Evolutionary conservation across 2,797 vertebrate genomes (phyloP).

Genomic region (Hemitrygon akajei): DNA sequence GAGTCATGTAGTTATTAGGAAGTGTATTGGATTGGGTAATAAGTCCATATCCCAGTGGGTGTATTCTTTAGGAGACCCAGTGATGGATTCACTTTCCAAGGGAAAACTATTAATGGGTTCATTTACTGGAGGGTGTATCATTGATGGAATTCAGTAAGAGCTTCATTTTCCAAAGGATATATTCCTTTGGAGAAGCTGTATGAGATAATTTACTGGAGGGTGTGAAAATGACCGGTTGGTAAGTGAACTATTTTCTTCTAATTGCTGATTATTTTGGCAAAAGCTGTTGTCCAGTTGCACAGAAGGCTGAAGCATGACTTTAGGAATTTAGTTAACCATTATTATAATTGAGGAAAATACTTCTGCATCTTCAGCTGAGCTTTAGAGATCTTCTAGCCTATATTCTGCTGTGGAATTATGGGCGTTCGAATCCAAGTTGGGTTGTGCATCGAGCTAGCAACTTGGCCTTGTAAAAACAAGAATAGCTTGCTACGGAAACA

Average conservation of each 20-base stretch:
- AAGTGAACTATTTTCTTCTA: not conserved
- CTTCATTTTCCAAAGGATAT: not conserved
- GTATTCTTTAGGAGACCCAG: not conserved
- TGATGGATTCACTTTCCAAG: not conserved
- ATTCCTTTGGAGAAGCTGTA: not conserved
- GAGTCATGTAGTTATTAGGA: too few species aligned
- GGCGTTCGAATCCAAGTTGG: too few species aligned
- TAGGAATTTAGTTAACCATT: not conserved
- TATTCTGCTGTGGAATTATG: not conserved
- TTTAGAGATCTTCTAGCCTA: not conserved
- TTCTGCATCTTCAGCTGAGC: not conserved
- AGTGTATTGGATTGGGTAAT: not conserved
- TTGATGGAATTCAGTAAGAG: not conserved
- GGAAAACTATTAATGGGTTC: not conserved
- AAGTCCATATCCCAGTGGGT: not conserved
- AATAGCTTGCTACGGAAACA: too few species aligned
- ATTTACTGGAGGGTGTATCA: not conserved
- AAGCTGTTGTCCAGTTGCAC: not conserved
- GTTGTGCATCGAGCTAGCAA: too few species aligned
- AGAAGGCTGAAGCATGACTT: not conserved
- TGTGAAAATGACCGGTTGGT: not conserved
- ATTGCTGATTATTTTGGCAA: not conserved
- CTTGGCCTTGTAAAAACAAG: too few species aligned
- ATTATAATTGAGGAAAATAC: not conserved
- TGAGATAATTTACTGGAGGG: not conserved